Evolutionary conservation across 1,140 invertebrate species (phyloP).

Genomic region (Zaprionus nigranus): DNA sequence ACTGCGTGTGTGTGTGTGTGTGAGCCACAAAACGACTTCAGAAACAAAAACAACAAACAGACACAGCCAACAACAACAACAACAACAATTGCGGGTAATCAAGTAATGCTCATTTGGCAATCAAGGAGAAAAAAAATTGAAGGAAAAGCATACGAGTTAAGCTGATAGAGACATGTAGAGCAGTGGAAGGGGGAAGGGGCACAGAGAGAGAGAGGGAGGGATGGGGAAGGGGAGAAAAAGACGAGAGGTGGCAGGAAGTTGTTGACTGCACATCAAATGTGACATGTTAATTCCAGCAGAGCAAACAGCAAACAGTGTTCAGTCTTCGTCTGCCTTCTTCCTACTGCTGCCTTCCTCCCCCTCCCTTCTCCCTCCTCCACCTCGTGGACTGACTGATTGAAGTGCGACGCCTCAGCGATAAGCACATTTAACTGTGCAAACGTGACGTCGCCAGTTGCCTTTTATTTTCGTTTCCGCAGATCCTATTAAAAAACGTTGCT

Average conservation of each 20-base stretch:
- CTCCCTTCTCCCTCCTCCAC: neutral
- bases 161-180: conserved; percentile 63
- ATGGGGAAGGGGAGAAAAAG: too few relatives aligned
- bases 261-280: conserved; percentile 62
- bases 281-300: conserved; percentile 79
- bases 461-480: conserved; percentile 50
- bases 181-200: neutral
- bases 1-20: conserved; percentile 25
- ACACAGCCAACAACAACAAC: conserved; percentile 28
- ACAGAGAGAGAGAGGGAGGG: neutral
- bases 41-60: neutral
- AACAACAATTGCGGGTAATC: conserved; percentile 77
- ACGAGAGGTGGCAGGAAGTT: conserved; percentile 1
- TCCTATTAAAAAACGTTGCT: conserved; percentile 61
- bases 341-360: neutral
- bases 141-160: conserved; percentile 40
- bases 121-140: conserved; percentile 43
- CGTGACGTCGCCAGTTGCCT: conserved; percentile 44
- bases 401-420: conserved; percentile 68
- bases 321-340: conserved; percentile 9
- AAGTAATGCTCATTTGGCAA: conserved; percentile 79
- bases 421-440: conserved; percentile 65
- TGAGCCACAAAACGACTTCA: conserved; percentile 39
- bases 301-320: conserved; percentile 57
- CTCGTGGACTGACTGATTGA: conserved; percentile 60